These are phyloP conservation scores for Phacellophora camtschatica DNA, from an alignment of 30 jellyfish, hydroid and myxozoan species.

Conservation along the genomic window DNA sequence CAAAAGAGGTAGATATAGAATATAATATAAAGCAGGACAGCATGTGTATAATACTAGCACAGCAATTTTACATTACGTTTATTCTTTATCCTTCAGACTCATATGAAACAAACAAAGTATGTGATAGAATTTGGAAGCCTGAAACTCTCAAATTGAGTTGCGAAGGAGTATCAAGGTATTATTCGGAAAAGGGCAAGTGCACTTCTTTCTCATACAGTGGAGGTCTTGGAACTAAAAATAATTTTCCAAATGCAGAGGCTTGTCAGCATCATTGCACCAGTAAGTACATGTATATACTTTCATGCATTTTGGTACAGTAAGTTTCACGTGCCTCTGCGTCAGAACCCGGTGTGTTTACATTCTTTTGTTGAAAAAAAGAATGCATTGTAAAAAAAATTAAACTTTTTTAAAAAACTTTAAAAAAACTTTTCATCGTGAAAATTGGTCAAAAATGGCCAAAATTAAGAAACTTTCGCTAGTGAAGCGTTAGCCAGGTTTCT, in stretches of 20 bases:
- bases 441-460: too few species aligned
- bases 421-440: too few species aligned
- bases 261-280: constrained; percentile 30
- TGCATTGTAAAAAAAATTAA: too few species aligned
- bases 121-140: constrained; percentile 79
- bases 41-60: too few species aligned
- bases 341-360: neutral
- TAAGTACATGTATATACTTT: neutral
- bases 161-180: constrained; percentile 45
- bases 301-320: neutral
- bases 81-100: too few species aligned
- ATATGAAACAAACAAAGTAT: constrained; percentile 40
- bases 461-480: too few species aligned
- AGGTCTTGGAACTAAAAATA: constrained; percentile 87
- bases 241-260: constrained; percentile 39
- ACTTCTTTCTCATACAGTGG: constrained; percentile 51
- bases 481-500: too few species aligned
- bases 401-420: too few species aligned
- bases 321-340: neutral
- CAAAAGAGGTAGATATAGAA: too few species aligned
- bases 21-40: too few species aligned
- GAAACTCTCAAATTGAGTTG: constrained; percentile 40
- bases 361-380: too few species aligned
- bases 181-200: constrained; percentile 62
- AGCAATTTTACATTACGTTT: too few species aligned